phyloP scores from a whole-genome alignment of 2,888 invertebrate genomes.

The Hypomecis punctinalis region DNA sequence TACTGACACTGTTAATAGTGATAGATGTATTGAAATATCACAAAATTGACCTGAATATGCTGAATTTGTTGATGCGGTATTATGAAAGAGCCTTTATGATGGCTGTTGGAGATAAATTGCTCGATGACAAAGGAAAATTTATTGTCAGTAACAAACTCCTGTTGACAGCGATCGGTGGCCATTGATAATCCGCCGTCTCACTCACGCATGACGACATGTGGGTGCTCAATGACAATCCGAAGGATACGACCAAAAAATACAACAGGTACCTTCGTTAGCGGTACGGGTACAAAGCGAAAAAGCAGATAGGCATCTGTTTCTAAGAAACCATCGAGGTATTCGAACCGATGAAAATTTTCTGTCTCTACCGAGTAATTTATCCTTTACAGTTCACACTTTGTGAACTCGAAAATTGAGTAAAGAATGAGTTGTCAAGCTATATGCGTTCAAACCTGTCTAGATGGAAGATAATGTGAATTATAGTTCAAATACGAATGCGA shows the following conservation, averaged over 20 bases:
- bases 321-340: slow-evolving; percentile 70
- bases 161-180: slow-evolving; percentile 75
- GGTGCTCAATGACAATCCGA: slow-evolving; percentile 60
- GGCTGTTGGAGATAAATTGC: slow-evolving; percentile 40
- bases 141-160: slow-evolving; percentile 60
- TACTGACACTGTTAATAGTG: slow-evolving; percentile 27
- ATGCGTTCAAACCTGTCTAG: slow-evolving; percentile 61
- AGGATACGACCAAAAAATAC: slow-evolving; percentile 59
- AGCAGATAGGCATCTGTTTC: slow-evolving; percentile 77
- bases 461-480: slow-evolving; percentile 70
- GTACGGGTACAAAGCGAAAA: slow-evolving; percentile 74
- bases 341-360: slow-evolving; percentile 66
- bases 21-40: slow-evolving; percentile 39
- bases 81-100: slow-evolving; percentile 38
- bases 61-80: slow-evolving; percentile 33
- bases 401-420: slow-evolving; percentile 55
- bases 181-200: slow-evolving; percentile 75
- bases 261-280: slow-evolving; percentile 82
- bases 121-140: slow-evolving; percentile 53
- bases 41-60: slow-evolving; percentile 28
- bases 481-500: slow-evolving; percentile 69
- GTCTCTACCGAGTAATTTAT: slow-evolving; percentile 73
- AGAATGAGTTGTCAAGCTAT: slow-evolving; percentile 75
- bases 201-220: slow-evolving; percentile 69
- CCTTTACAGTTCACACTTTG: slow-evolving; percentile 77